These are phyloP conservation scores for Trichopria drosophilae DNA, from an alignment of 2,888 invertebrate species.

Conservation along the genomic window DNA sequence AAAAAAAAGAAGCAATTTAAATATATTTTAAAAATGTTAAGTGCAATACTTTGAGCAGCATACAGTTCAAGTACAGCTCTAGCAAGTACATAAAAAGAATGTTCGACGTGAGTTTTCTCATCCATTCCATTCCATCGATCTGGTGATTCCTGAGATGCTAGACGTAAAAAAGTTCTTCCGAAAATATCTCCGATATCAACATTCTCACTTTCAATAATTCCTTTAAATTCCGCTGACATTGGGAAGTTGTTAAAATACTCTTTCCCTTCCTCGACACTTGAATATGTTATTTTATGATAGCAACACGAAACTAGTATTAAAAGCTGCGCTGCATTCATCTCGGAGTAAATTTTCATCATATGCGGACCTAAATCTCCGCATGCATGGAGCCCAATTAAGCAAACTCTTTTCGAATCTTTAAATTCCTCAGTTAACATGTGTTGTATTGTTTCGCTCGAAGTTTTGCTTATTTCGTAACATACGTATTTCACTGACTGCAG, in stretches of 20 bases:
- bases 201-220: slow-evolving; percentile 47
- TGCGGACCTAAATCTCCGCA: slow-evolving; percentile 76
- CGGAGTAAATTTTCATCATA: slow-evolving; percentile 68
- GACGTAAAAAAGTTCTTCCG: slow-evolving; percentile 69
- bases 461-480: slow-evolving; percentile 62
- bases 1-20: not conserved
- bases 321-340: slow-evolving; percentile 62
- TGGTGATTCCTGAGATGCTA: slow-evolving; percentile 72
- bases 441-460: slow-evolving; percentile 61
- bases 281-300: slow-evolving; percentile 78
- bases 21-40: slow-evolving; percentile 1
- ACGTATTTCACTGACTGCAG: slow-evolving; percentile 63
- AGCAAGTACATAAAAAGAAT: slow-evolving; percentile 51
- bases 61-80: slow-evolving; percentile 69
- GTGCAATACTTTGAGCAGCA: slow-evolving; percentile 60
- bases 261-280: slow-evolving; percentile 41
- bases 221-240: slow-evolving; percentile 62
- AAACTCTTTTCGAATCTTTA: slow-evolving; percentile 49
- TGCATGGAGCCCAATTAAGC: slow-evolving; percentile 72
- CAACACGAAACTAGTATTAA: slow-evolving; percentile 77
- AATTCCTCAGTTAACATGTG: slow-evolving; percentile 57
- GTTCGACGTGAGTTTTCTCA: slow-evolving; percentile 57
- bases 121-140: slow-evolving; percentile 61
- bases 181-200: slow-evolving; percentile 60
- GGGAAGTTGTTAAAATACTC: slow-evolving; percentile 69